These are phyloP conservation scores for Apteryx mantelli DNA, from an alignment of 2,113 vertebrate genomes.

Conservation along the genomic window DNA sequence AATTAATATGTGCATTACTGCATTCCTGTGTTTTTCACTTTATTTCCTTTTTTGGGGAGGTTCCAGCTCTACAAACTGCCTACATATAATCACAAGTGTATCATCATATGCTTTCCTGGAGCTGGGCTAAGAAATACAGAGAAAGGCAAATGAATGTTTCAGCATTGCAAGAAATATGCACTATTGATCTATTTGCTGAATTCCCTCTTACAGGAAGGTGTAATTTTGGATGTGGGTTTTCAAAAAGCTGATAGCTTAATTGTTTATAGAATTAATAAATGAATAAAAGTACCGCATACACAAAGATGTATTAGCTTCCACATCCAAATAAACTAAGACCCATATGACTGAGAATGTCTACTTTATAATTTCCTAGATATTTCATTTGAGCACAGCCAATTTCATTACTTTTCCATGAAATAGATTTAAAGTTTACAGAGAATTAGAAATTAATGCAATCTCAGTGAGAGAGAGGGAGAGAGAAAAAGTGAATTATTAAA, in stretches of 20 bases:
- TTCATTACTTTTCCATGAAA: background rate
- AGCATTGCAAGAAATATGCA: background rate
- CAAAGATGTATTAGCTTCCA: slow-evolving; percentile 9
- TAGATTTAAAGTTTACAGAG: background rate
- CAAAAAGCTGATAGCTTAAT: background rate
- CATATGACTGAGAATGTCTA: background rate
- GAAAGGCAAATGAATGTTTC: background rate
- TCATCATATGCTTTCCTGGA: background rate
- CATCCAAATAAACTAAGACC: background rate
- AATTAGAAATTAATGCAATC: slow-evolving; percentile 35
- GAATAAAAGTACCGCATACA: background rate
- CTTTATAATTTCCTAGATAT: background rate
- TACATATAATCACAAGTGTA: background rate
- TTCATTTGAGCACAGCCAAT: background rate
- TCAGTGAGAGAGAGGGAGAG: background rate
- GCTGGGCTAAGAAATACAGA: background rate
- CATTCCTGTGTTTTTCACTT: background rate
- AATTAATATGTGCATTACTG: background rate
- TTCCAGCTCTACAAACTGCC: background rate
- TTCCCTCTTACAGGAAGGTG: background rate
- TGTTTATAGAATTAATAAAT: background rate
- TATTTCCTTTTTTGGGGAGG: background rate
- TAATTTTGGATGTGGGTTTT: background rate
- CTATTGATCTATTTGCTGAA: background rate
- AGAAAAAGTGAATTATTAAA: background rate